Evolutionary conservation across 1,140 invertebrate species (phyloP).

Genomic region (Pseudomyrmex pallidus): DNA sequence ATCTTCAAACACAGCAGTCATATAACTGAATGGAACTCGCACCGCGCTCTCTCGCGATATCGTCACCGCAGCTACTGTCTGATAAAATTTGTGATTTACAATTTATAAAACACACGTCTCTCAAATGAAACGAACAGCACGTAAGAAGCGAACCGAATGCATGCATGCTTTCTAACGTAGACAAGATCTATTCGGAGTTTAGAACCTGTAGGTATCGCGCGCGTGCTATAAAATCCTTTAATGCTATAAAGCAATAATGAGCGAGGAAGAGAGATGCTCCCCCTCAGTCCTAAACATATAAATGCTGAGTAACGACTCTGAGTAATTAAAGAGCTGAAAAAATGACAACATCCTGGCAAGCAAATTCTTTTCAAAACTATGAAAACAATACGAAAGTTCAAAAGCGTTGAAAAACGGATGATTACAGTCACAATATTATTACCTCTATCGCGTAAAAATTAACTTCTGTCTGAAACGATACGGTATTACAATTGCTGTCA

Average conservation of each 20-base stretch:
- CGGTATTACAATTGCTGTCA: too few relatives aligned
- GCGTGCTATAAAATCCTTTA: constrained; percentile 44
- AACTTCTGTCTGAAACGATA: too few relatives aligned
- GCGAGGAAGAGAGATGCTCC: neutral
- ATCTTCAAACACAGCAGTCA: neutral
- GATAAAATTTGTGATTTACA: constrained; percentile 62
- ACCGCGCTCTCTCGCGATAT: neutral
- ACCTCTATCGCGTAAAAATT: too few relatives aligned
- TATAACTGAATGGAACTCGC: constrained; percentile 7
- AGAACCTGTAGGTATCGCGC: constrained; percentile 32
- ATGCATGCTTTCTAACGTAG: constrained; percentile 19
- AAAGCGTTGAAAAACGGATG: too few relatives aligned
- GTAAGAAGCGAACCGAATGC: neutral
- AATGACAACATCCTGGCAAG: neutral
- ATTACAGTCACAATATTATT: too few relatives aligned
- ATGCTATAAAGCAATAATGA: constrained; percentile 45
- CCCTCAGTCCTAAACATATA: constrained; percentile 8
- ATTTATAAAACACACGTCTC: constrained; percentile 42
- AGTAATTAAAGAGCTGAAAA: neutral
- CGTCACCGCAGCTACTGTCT: neutral
- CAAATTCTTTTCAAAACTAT: too few relatives aligned
- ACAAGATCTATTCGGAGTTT: neutral
- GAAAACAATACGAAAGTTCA: too few relatives aligned
- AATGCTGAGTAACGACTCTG: neutral
- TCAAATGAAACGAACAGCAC: neutral